A percentile compares a stretch with the other conserved stretches of the same genome.
These are phyloP conservation scores for Martes flavigula DNA, from an alignment of 2,797 vertebrate species.

Conservation along the genomic window DNA sequence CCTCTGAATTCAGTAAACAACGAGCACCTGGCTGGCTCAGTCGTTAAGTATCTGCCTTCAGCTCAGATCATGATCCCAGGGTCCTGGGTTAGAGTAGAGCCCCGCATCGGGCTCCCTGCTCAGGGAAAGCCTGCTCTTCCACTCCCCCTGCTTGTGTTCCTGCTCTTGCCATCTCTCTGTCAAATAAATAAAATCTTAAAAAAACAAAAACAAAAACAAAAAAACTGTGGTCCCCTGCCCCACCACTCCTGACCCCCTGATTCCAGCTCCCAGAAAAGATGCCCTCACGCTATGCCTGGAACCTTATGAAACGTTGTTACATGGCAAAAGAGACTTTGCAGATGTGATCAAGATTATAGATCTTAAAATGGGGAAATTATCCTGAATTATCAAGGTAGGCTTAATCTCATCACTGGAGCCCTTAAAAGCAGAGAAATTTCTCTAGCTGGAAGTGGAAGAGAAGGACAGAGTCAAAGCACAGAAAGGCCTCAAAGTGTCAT, in stretches of 20 bases:
- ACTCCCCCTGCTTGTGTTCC: too few species aligned
- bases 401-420: background rate
- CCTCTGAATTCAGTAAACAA: background rate
- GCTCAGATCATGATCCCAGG: too few species aligned
- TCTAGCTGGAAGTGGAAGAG: conserved; percentile 4
- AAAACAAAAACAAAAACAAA: too few species aligned
- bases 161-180: too few species aligned
- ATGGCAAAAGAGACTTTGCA: background rate
- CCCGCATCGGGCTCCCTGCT: too few species aligned
- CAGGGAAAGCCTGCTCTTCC: too few species aligned
- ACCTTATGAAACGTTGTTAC: background rate
- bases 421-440: background rate
- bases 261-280: background rate
- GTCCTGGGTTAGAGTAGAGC: too few species aligned
- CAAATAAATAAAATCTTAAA: too few species aligned
- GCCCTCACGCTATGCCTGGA: background rate
- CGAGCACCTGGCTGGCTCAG: too few species aligned
- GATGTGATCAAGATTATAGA: background rate
- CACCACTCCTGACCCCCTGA: background rate
- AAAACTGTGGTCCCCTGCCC: background rate
- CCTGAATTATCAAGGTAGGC: background rate
- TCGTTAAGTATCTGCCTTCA: too few species aligned
- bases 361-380: background rate
- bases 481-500: background rate
- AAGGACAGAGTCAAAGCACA: background rate